These are phyloP conservation scores for Xerus inauris DNA, from an alignment of 2,113 vertebrate genomes.

Conservation along the genomic window DNA sequence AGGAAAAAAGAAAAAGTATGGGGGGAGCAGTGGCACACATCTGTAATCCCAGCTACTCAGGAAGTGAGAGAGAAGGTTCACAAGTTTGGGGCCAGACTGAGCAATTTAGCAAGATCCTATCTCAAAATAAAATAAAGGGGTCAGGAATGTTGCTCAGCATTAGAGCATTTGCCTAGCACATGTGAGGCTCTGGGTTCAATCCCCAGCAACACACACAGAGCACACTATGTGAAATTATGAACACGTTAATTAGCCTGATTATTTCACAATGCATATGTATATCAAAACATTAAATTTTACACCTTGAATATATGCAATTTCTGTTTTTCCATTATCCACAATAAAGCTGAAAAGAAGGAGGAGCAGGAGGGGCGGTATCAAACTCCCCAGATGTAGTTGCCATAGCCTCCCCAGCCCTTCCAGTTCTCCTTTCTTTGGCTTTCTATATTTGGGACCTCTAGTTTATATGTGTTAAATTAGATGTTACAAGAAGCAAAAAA, in stretches of 20 bases:
- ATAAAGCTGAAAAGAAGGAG: not conserved
- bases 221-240: not conserved
- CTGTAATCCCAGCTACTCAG: not conserved
- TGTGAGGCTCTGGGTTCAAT: not conserved
- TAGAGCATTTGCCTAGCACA: not conserved
- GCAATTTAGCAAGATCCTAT: not conserved
- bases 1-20: not conserved
- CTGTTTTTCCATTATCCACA: not conserved
- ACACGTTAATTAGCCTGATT: not conserved
- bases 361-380: too few species aligned
- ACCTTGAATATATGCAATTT: not conserved
- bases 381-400: not conserved
- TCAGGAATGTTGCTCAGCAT: not conserved
- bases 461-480: not conserved
- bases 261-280: not conserved
- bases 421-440: not conserved
- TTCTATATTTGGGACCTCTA: not conserved
- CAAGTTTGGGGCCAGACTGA: not conserved
- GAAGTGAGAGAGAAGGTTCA: not conserved
- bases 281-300: not conserved
- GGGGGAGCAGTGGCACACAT: too few species aligned
- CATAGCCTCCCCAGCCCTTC: not conserved
- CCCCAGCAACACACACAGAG: not conserved
- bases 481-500: conserved; percentile 2
- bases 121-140: not conserved